Conservation (phyloP, 2,888 invertebrate species). For the Diplazon laetatorius region DNA sequence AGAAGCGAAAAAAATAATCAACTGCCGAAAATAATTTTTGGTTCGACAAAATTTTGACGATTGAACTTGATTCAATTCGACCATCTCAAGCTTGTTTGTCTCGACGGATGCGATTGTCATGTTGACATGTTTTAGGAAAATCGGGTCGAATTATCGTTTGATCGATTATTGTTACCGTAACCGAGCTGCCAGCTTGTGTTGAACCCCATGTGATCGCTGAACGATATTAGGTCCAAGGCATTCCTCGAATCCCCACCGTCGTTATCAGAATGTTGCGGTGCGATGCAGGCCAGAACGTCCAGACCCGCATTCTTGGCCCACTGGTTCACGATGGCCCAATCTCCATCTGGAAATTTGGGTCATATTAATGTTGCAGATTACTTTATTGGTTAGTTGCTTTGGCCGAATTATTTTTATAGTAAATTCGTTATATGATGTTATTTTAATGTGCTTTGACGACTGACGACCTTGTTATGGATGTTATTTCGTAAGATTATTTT, state of each 20-base stretch:
- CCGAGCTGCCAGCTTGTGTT: constrained; percentile 90
- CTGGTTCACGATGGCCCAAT: constrained; percentile 79
- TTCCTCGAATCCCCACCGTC: constrained; percentile 87
- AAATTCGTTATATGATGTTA: too few species aligned
- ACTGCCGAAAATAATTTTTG: neutral
- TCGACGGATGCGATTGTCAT: too few species aligned
- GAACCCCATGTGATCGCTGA: constrained; percentile 86
- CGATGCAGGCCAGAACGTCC: constrained; percentile 78
- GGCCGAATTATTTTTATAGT: too few species aligned
- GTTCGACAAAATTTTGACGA: neutral
- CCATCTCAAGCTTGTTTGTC: neutral
- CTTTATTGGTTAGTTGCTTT: too few species aligned
- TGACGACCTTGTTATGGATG: too few species aligned
- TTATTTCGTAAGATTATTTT: too few species aligned
- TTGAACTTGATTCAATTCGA: neutral
- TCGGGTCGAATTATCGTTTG: neutral
- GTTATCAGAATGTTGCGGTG: constrained; percentile 84
- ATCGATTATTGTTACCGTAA: constrained; percentile 84
- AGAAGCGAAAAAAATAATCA: constrained; percentile 1
- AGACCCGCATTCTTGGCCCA: constrained; percentile 79
- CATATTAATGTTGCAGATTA: constrained; percentile 42
- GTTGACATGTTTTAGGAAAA: neutral
- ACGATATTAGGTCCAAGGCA: constrained; percentile 87
- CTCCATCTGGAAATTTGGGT: constrained; percentile 72
- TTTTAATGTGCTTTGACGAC: too few species aligned